phyloP scores from a whole-genome alignment of 2,113 vertebrate species.

The Pyrgilauda ruficollis region DNA sequence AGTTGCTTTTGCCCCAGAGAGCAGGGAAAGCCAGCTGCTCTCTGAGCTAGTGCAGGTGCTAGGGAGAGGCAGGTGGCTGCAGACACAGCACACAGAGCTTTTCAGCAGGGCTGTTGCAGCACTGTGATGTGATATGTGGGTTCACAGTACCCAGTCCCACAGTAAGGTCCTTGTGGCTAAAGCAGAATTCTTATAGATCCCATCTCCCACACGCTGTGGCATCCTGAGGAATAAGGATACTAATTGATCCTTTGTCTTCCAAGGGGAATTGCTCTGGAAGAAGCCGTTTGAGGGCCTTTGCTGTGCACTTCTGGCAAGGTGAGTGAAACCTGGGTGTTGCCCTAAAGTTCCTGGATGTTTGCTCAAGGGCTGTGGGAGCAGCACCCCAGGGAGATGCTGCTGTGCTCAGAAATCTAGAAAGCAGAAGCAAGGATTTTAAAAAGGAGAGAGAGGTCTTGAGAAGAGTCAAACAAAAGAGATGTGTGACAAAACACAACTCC shows the following conservation, averaged over 20 bases:
- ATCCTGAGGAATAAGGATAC: neutral
- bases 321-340: neutral
- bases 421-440: neutral
- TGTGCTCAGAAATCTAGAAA: neutral
- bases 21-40: slow-evolving; percentile 20
- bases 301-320: neutral
- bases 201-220: fast-evolving
- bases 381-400: neutral
- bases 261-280: neutral
- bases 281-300: neutral
- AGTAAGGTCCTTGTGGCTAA: neutral
- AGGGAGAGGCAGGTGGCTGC: neutral
- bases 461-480: neutral
- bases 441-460: neutral
- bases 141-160: neutral
- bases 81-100: neutral
- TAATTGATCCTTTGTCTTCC: neutral
- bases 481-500: neutral
- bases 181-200: neutral
- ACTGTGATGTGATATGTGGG: neutral
- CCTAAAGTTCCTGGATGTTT: neutral
- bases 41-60: neutral
- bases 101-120: neutral
- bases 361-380: neutral
- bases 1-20: neutral